Evolutionary conservation across 2,888 invertebrate genomes (phyloP).

Genomic region (Polydrusus pterygomalis): DNA sequence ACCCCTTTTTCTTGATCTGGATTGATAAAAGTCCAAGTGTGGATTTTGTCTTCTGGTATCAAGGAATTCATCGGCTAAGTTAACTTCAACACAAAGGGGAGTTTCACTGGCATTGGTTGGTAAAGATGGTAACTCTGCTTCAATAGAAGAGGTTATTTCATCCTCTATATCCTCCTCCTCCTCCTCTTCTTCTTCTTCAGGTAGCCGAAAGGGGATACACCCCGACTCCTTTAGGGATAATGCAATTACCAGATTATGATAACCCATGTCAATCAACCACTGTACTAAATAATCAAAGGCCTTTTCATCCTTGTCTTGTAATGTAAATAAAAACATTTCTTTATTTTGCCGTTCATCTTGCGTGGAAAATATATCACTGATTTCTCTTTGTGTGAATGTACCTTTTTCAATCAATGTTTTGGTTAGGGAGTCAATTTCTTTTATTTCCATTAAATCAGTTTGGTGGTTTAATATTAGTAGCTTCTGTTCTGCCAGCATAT

Average conservation of each 20-base stretch:
- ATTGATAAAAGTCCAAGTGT: constrained; percentile 69
- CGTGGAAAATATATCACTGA: constrained; percentile 57
- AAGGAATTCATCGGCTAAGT: constrained; percentile 57
- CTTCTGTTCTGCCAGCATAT: constrained; percentile 58
- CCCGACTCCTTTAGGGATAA: constrained; percentile 23
- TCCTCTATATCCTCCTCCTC: constrained; percentile 47
- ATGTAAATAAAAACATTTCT: constrained; percentile 59
- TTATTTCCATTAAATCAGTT: constrained; percentile 56
- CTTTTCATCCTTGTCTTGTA: constrained; percentile 59
- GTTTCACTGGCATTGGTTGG: constrained; percentile 44
- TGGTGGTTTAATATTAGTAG: constrained; percentile 58
- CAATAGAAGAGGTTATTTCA: constrained; percentile 51
- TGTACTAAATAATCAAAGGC: constrained; percentile 56
- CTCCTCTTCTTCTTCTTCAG: constrained; percentile 41
- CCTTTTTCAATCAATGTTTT: constrained; percentile 54
- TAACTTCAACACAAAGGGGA: constrained; percentile 58
- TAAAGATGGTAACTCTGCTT: constrained; percentile 38
- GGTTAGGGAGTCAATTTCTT: constrained; percentile 55
- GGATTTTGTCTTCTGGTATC: constrained; percentile 61
- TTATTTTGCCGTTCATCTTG: constrained; percentile 60
- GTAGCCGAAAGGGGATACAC: constrained; percentile 26
- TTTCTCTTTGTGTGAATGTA: constrained; percentile 57
- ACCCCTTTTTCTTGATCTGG: constrained; percentile 76
- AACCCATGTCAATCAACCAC: constrained; percentile 56
- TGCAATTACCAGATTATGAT: constrained; percentile 54